Base-by-base conservation (phyloP, 2,888 invertebrate species). In the Drosophila recens region DNA sequence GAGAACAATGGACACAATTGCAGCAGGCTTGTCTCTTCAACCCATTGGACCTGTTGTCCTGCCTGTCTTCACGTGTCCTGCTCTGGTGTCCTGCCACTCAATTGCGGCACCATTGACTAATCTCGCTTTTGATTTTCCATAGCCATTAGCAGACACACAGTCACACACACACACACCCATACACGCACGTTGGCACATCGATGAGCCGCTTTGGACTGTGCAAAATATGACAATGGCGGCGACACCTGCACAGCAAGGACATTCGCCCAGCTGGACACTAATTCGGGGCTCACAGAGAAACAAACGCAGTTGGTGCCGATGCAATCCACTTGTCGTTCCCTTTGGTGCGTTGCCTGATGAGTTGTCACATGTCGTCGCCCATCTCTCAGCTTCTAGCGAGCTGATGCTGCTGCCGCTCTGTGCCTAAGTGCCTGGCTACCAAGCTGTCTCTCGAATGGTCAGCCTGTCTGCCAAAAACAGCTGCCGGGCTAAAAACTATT, bases 351-450 rank as follows among this genome's bases (percentile, higher is more conserved):
- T 62, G 75, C 67, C 83, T 83, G 89, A 88, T 83, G 84, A 88
- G 87, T 86, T 85, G 89, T 80, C 89, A 85, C 81, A 88, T 87
- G 84, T 85, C 84, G 70, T 74, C 89, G 80, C 73, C 64, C 74
- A 58, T 48, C 66, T 64, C 53, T 45, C 48, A 49, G 20, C 59
- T 43, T 42, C 34, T 57, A 33, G 48, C 30, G 48, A 53, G 43
- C 52, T 49, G 52, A 51, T 61, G 45, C 36, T 56, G 5, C 30
- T 36, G 38, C 30, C 17, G 66, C 64, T 54, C 45, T 65, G 63
- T 57, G 67, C 71, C 75, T 71, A 67, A 78, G 72, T 79, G 68
- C 64, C 64, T 13, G 61, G 64, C 73, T 68, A 73, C 81, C 76
- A 80, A 80, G 63, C 80, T 61, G 48, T 15, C 64, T 62, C 45